Evolutionary conservation across 2,113 vertebrate species (phyloP), one percentile per base, ranked within the genome.

Genomic region (Microcebus griseorufus): DNA sequence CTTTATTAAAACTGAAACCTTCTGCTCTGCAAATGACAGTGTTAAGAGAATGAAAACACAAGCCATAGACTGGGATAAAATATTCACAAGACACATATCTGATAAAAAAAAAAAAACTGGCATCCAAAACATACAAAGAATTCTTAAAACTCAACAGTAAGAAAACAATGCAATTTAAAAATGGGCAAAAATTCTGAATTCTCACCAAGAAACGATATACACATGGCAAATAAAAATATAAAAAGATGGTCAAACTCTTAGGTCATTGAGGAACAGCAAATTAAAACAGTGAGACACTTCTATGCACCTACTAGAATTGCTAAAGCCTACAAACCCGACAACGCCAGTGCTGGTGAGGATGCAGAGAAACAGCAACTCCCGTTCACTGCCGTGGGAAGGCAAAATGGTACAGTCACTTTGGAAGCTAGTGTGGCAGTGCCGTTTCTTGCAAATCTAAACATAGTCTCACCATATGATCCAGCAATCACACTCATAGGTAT

Each of bases 371-470:
- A 23, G 34, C 11, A 27, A 17, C n/a, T 62, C 55, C 12, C 22
- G 0, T 5, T 37, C n/a, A 0, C 2, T 3, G 9, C n/a, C 11
- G 23, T 4, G 7, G 39, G n/a, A 34, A 5, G 18, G n/a, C n/a
- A 27, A 14, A 14, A n/a, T 4, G 3, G 5, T 7, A 13, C 5
- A 5, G 79, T 17, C n/a, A 3, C 79, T 55, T 75, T 22, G 13
- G 32, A 10, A 9, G 42, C 53, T 6, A 18, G n/a, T 2, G 1
- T 23, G 10, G 51, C 45, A 8, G 9, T 23, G 51, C 45, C 5
- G 9, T 23, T 53, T n/a, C 78, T 45, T 11, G 37, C 64, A 8
- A 34, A 27, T 17, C 34, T 39, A 34, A 69, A 34, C 25, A 9
- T 10, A 20, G n/a, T 18, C 34, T 62, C 39, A 16, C 51, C 53